These are phyloP conservation scores for Molossus alvarezi DNA, from an alignment of 2,797 vertebrate species.

Conservation along the genomic window DNA sequence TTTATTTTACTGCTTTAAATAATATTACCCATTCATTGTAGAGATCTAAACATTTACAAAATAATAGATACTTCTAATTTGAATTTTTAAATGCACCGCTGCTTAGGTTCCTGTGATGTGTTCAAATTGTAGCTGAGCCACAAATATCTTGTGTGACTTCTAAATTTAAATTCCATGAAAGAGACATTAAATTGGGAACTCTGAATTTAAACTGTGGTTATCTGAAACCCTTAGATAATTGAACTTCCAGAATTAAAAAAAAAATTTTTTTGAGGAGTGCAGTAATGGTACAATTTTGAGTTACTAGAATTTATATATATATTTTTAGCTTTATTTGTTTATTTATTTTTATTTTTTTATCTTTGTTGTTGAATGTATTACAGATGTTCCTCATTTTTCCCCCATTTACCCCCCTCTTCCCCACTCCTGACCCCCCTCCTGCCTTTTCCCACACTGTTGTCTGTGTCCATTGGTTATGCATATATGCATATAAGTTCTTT, in stretches of 20 bases:
- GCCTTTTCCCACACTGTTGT: too few relatives aligned
- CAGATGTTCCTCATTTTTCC: too few relatives aligned
- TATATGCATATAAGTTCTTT: too few relatives aligned
- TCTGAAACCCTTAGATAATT: slow-evolving; percentile 23
- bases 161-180: slow-evolving; percentile 36
- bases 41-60: not conserved
- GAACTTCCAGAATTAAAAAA: not conserved
- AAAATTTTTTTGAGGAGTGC: not conserved
- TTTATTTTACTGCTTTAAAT: slow-evolving; percentile 53
- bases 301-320: not conserved
- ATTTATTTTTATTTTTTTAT: too few relatives aligned
- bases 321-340: not conserved
- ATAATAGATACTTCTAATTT: not conserved
- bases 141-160: slow-evolving; percentile 11
- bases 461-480: too few relatives aligned
- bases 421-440: too few relatives aligned
- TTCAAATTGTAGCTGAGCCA: not conserved
- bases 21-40: not conserved
- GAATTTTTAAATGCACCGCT: slow-evolving; percentile 7
- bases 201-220: slow-evolving; percentile 32
- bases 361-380: too few relatives aligned
- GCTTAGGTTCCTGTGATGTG: not conserved
- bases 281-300: slow-evolving; percentile 9
- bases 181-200: not conserved
- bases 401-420: too few relatives aligned